phyloP scores from a whole-genome alignment of 2,888 invertebrate genomes.

The Ramazzottius varieornatus region DNA sequence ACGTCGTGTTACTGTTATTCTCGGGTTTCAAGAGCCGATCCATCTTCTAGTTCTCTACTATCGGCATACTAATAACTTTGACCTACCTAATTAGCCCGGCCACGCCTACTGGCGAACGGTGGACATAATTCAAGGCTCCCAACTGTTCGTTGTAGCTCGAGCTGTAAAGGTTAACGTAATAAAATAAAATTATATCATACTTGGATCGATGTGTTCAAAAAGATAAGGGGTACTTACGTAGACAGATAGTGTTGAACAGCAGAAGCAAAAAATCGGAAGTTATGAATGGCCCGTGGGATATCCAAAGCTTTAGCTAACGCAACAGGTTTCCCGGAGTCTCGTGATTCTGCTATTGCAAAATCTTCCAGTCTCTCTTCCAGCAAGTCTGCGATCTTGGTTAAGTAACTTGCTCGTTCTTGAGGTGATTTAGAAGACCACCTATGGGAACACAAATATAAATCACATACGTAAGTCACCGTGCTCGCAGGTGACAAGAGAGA shows the following conservation, averaged over 20 bases:
- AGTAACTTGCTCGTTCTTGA: constrained; percentile 21
- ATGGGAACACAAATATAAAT: constrained; percentile 8
- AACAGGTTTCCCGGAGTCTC: constrained; percentile 31
- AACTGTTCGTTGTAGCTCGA: constrained; percentile 9
- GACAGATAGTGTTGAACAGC: constrained; percentile 22
- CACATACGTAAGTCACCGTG: neutral
- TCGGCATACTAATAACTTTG: too few relatives aligned
- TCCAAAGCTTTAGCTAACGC: constrained; percentile 25
- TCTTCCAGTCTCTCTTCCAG: constrained; percentile 26
- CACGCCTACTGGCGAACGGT: constrained; percentile 27
- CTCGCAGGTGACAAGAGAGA: too few relatives aligned
- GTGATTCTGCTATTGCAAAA: constrained; percentile 28
- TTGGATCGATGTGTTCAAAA: too few relatives aligned
- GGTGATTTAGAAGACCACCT: constrained; percentile 27
- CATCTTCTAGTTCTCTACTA: too few relatives aligned
- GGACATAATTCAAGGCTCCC: constrained; percentile 26
- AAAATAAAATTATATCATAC: neutral
- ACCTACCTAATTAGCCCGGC: constrained; percentile 29
- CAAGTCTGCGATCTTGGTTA: constrained; percentile 27
- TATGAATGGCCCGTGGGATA: constrained; percentile 29
- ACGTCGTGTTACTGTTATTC: too few relatives aligned
- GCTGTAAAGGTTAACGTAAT: constrained; percentile 11
- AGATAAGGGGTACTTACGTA: too few relatives aligned
- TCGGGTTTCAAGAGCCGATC: too few relatives aligned
- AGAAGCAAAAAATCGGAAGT: constrained; percentile 29